Evolutionary conservation across 2,888 invertebrate species (phyloP).

Genomic region (Dolomedes plantarius): DNA sequence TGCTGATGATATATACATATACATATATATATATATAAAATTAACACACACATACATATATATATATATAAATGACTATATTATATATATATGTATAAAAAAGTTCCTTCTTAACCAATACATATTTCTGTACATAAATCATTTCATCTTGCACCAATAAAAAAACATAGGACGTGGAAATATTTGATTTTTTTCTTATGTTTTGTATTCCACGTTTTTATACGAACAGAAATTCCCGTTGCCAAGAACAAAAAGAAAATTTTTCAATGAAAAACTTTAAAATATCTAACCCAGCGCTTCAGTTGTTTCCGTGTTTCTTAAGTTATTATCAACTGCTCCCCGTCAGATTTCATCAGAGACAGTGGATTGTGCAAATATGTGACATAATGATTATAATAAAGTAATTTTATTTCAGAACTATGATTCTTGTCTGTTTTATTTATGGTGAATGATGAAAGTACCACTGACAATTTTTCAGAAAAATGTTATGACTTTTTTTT

Average conservation of each 20-base stretch:
- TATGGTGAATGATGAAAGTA: too few species aligned
- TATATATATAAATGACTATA: background rate
- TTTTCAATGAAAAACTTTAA: background rate
- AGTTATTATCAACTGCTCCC: background rate
- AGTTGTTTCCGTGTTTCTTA: background rate
- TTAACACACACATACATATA: conserved; percentile 29
- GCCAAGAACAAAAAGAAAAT: background rate
- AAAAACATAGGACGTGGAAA: conserved; percentile 54
- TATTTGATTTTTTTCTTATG: conserved; percentile 13
- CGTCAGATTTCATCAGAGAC: background rate
- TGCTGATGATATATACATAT: conserved; percentile 64
- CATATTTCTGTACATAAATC: conserved; percentile 69
- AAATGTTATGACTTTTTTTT: too few species aligned
- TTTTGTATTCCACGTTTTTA: background rate
- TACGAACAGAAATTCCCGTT: background rate
- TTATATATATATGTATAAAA: conserved; percentile 40
- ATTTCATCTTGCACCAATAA: conserved; percentile 72
- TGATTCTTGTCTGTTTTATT: background rate
- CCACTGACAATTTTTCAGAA: too few species aligned
- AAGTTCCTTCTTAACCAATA: conserved; percentile 64
- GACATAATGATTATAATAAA: conserved; percentile 13
- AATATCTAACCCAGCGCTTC: background rate
- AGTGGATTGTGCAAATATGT: conserved; percentile 16
- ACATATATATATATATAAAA: conserved; percentile 32
- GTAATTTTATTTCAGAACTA: conserved; percentile 2